These are phyloP conservation scores for Conopomorpha cramerella DNA, from an alignment of 1,140 invertebrate species.

Conservation along the genomic window DNA sequence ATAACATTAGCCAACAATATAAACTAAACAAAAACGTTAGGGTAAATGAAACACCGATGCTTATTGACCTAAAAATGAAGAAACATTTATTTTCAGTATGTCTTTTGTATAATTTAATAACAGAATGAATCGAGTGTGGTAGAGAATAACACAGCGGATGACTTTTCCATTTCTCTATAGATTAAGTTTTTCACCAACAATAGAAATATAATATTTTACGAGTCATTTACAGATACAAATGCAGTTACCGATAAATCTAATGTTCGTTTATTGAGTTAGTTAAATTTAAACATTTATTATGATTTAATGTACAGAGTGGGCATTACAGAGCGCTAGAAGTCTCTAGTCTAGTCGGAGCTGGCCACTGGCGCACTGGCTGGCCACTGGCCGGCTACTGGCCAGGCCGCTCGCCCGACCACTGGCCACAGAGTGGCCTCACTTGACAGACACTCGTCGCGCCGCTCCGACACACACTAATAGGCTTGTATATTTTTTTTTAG, in stretches of 20 bases:
- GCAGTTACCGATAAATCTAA: conserved; percentile 52
- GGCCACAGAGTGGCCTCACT: too few relatives aligned
- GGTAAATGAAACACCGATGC: conserved; percentile 53
- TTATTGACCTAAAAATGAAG: conserved; percentile 74
- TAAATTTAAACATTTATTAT: conserved; percentile 40
- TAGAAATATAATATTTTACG: conserved; percentile 58
- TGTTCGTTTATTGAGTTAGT: conserved; percentile 52
- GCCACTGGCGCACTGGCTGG: conserved; percentile 8
- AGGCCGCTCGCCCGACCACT: conserved; percentile 11
- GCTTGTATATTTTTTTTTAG: conserved; percentile 28
- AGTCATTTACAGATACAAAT: conserved; percentile 54
- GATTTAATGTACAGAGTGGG: conserved; percentile 15
- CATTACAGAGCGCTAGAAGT: background rate
- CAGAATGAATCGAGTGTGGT: conserved; percentile 59
- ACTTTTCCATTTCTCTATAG: conserved; percentile 47
- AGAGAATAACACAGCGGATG: conserved; percentile 54
- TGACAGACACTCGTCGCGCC: too few relatives aligned
- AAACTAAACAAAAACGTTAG: too few relatives aligned
- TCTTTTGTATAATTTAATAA: conserved; percentile 64
- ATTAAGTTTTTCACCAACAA: conserved; percentile 56
- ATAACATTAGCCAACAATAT: too few relatives aligned
- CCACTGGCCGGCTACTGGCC: conserved; percentile 9
- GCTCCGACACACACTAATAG: conserved; percentile 10
- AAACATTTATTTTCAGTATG: conserved; percentile 71
- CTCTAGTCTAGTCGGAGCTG: background rate